A percentile compares a stretch with the other conserved stretches of the same genome.
phyloP scores from a whole-genome alignment of 2,888 invertebrate genomes.

The Petrolisthes cinctipes region DNA sequence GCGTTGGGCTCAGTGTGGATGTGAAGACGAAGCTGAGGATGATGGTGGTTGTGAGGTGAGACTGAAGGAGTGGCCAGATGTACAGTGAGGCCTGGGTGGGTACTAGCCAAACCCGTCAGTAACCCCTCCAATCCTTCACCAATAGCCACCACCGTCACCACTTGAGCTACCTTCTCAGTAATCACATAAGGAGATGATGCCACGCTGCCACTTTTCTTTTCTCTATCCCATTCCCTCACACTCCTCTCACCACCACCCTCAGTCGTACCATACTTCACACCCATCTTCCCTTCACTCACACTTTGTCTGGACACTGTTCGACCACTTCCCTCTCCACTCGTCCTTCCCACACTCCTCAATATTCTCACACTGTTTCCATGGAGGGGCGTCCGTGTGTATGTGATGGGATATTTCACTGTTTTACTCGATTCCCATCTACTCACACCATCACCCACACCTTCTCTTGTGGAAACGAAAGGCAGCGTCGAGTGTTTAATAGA shows the following conservation, averaged over 20 bases:
- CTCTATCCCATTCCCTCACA: background rate
- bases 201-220: background rate
- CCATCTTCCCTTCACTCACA: too few relatives aligned
- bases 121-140: background rate
- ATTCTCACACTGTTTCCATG: background rate
- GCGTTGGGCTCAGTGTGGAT: constrained; percentile 26
- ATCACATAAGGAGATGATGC: background rate
- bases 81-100: constrained; percentile 43
- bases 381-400: background rate
- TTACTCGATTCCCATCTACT: too few relatives aligned
- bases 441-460: too few relatives aligned
- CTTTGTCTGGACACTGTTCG: background rate
- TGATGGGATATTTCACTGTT: background rate
- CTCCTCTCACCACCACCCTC: background rate
- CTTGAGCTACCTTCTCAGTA: background rate
- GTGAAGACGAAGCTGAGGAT: constrained; percentile 17
- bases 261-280: background rate
- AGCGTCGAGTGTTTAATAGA: too few relatives aligned
- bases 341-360: background rate
- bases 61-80: constrained; percentile 25
- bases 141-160: constrained; percentile 37
- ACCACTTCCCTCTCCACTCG: background rate
- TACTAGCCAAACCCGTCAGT: constrained; percentile 13
- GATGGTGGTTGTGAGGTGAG: background rate
- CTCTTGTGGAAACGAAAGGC: too few relatives aligned